Base-by-base conservation (phyloP, 2,113 vertebrate species). In the Ceratotherium simum region DNA sequence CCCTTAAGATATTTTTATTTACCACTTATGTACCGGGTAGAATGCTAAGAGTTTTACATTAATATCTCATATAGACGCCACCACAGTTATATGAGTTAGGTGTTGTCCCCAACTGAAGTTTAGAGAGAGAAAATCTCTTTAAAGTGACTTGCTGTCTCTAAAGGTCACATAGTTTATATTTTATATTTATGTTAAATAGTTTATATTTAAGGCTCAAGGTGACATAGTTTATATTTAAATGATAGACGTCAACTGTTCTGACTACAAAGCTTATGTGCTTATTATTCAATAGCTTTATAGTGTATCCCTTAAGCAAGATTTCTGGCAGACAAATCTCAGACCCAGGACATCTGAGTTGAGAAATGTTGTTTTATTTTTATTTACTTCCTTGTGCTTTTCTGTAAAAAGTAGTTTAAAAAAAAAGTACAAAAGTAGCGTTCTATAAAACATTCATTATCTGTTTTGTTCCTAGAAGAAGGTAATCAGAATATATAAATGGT, bases 391-490 rank as follows among this genome's bases (percentile, higher is more conserved):
- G 31, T 79, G 31, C 79, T 97, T 95, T 95, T 95, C 21, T 91
- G 17, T 85, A 94, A 54, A 54, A 54, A 16, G 51, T 54, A 54
- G 48, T 51, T 51, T 12, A 42, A 42, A 42, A 42, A 42, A 51
- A 51, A 12, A 51, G 48, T 51, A 51, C 48, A 51, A 88, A 88
- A 76, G 31, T 76, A 88, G 17, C n/a, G 91, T 84, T 91, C 39
- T 76, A 27, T 72, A 85, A 90, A 72, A 86, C 10, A 86, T 60
- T 91, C 27, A 79, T 23, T 95, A 17, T 81, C 8, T 76, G 20
- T 93, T 80, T 91, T 94, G 17, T 33, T 93, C 13, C 29, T 97
- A 85, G 65, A 73, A 94, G 69, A 75, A 94, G 51, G 62, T 96
- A 76, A n/a, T 90, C 23, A 64, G 23, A 54, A n/a, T 86, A 92